These are phyloP conservation scores for Ennomos quercinarius DNA, from an alignment of 2,888 invertebrate genomes.

Conservation along the genomic window DNA sequence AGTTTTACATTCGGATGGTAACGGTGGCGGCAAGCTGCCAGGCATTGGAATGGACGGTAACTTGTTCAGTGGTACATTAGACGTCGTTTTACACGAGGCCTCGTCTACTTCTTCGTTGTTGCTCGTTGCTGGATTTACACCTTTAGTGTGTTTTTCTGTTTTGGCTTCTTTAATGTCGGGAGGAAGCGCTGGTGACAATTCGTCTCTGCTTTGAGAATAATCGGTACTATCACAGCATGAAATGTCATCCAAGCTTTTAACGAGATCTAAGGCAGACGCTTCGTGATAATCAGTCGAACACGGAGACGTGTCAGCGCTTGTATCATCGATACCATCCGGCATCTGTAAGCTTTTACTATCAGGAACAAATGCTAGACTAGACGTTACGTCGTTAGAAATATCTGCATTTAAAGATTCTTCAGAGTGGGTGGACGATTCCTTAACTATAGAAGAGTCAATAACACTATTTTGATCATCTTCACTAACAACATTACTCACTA, in stretches of 20 bases:
- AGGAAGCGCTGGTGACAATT: slow-evolving; percentile 42
- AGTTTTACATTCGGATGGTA: slow-evolving; percentile 51
- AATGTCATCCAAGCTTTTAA: slow-evolving; percentile 73
- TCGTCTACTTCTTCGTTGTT: slow-evolving; percentile 38
- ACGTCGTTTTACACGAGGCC: slow-evolving; percentile 44
- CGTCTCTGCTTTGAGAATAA: slow-evolving; percentile 80
- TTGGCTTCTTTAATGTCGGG: slow-evolving; percentile 38
- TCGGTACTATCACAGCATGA: slow-evolving; percentile 76
- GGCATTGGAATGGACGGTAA: slow-evolving; percentile 73
- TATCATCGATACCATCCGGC: slow-evolving; percentile 66
- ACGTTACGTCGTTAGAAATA: slow-evolving; percentile 77
- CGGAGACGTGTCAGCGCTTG: slow-evolving; percentile 77
- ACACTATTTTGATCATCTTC: slow-evolving; percentile 60
- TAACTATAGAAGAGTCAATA: slow-evolving; percentile 53
- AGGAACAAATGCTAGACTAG: slow-evolving; percentile 79
- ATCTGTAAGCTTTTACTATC: slow-evolving; percentile 76
- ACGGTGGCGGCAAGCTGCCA: slow-evolving; percentile 52
- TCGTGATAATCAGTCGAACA: slow-evolving; percentile 82
- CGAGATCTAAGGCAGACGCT: slow-evolving; percentile 76
- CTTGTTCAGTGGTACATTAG: slow-evolving; percentile 64
- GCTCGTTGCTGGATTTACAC: slow-evolving; percentile 30
- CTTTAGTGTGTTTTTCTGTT: slow-evolving; percentile 34
- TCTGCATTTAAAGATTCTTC: slow-evolving; percentile 78
- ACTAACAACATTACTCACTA: slow-evolving; percentile 53
- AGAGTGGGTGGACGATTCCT: slow-evolving; percentile 68